Evolutionary conservation across 2,113 vertebrate species (phyloP), one percentile per base, ranked within the genome.

Genomic region (Melanerpes aurifrons): DNA sequence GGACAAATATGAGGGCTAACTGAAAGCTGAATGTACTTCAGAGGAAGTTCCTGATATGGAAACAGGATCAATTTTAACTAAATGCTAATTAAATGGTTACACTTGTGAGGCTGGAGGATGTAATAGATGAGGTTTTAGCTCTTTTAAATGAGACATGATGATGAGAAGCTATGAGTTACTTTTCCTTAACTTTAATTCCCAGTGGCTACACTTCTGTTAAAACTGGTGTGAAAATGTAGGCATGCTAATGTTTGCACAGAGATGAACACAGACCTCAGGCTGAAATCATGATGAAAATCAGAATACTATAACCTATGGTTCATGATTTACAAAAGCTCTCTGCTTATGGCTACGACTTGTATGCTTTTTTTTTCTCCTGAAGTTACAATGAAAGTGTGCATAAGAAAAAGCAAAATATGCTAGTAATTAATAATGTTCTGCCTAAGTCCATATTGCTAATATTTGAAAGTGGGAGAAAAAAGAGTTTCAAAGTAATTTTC

Each of bases 401-500:
- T 83, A 75, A 89, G 64, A 50, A 86, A 92, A 90, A 85, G 59
- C 32, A 93, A 89, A 94, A 72, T 59, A 25, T 10, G 25, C 28
- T 28, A 71, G 61, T 70, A 78, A 87, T 92, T 86, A 80, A 87
- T 82, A 82, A 63, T 71, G 48, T 79, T 69, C 31, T 62, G 28
- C 15, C 57, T 76, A 71, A 54, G 85, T 77, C 25, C 13, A 66
- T 86, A 90, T n/a, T 61, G 35, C 37, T 57, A 57, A 29, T 91
- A 37, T 40, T 59, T 59, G 2, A 10, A 1, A 11, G 2, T 29
- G 3, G 1, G 1, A 84, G 8, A 83, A 58, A 66, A 26, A 74
- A 69, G 58, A 71, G 50, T 88, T 84, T 86, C 68, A 71, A 10
- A 77, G 7, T 10, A 85, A 73, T 93, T 95, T 94, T 93, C 68